These are phyloP conservation scores for Hephaestus fuliginosus DNA, from an alignment of 2,797 vertebrate species.

Conservation along the genomic window DNA sequence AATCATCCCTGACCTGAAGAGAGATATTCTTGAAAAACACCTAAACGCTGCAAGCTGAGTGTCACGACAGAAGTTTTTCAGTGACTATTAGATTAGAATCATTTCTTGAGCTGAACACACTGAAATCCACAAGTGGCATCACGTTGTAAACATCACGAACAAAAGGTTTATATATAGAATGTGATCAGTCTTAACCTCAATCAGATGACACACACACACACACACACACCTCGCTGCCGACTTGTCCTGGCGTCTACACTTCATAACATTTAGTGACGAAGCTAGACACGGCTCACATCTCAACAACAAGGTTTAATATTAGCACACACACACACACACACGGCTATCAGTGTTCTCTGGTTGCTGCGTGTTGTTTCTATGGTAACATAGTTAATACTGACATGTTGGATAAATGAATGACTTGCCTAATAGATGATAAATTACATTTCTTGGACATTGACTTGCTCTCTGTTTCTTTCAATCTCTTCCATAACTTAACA, in stretches of 20 bases:
- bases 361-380: conserved; percentile 54
- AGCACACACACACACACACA: neutral
- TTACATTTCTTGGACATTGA: conserved; percentile 17
- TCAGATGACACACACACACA: neutral
- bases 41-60: neutral
- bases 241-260: neutral
- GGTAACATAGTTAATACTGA: conserved; percentile 40
- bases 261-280: conserved; percentile 19
- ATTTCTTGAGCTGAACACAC: neutral
- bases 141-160: conserved; percentile 1
- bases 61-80: neutral
- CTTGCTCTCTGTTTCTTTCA: neutral
- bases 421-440: conserved; percentile 36
- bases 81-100: neutral
- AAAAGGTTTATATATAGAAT: conserved; percentile 8
- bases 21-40: neutral
- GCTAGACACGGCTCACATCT: conserved; percentile 17
- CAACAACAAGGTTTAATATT: conserved; percentile 24
- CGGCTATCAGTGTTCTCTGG: conserved; percentile 8
- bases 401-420: conserved; percentile 49
- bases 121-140: neutral
- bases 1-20: neutral
- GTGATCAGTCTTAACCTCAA: conserved; percentile 15
- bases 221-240: neutral
- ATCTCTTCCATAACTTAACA: neutral